Conservation (phyloP, 2,888 invertebrate genomes). For the Dolichomitus sp. region DNA sequence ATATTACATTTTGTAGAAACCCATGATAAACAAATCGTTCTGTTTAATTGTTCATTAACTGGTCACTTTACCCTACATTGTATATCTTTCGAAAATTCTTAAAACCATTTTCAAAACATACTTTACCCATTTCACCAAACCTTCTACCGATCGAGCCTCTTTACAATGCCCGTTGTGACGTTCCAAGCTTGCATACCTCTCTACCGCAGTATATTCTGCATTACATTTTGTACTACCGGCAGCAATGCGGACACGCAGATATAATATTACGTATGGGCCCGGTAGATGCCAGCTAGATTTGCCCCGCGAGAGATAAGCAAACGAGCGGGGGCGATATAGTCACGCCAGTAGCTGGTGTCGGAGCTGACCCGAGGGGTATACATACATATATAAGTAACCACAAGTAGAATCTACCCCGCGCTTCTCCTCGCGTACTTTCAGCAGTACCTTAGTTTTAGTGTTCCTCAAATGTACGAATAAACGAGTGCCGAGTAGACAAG, state of each 20-base stretch:
- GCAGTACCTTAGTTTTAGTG: constrained; percentile 41
- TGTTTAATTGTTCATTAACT: too few species aligned
- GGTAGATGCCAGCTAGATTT: constrained; percentile 57
- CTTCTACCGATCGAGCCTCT: too few species aligned
- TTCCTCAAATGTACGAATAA: constrained; percentile 42
- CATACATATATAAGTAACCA: background rate
- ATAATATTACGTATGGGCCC: constrained; percentile 48
- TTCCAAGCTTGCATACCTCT: too few species aligned
- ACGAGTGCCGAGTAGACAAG: constrained; percentile 25
- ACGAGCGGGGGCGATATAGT: constrained; percentile 58
- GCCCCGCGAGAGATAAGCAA: constrained; percentile 61
- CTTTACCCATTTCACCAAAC: too few species aligned
- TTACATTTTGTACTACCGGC: background rate
- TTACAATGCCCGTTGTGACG: too few species aligned
- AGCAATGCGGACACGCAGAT: constrained; percentile 40
- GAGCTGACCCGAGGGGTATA: background rate
- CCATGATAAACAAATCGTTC: too few species aligned
- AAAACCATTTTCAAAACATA: too few species aligned
- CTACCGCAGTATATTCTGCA: too few species aligned
- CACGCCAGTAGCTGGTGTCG: constrained; percentile 39
- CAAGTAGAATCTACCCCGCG: background rate
- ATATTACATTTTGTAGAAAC: too few species aligned
- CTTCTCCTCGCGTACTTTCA: background rate
- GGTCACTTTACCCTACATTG: too few species aligned
- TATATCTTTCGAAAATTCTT: background rate